A percentile compares a stretch with the other conserved stretches of the same genome.
These are phyloP conservation scores for rat (Rattus norvegicus) DNA, from an alignment of 2,113 vertebrate genomes.

Conservation along the genomic window GRCr8 NC_086027.1:92090501-92091000, in stretches of 20 bases:
- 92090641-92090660: not conserved
- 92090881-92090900: not conserved
- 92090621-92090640: not conserved
- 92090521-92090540: not conserved
- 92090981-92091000: not conserved
- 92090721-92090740: not conserved
- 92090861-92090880: not conserved
- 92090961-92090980: not conserved
- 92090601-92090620: not conserved
- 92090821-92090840: not conserved
- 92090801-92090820: not conserved
- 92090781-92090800: not conserved
- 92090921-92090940: not conserved
- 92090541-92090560: not conserved
- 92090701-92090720: not conserved
- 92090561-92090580: not conserved
- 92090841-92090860: not conserved
- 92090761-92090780: not conserved
- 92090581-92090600: not conserved
- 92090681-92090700: not conserved
- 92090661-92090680: not conserved
- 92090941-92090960: not conserved
- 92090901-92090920: not conserved
- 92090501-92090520: not conserved
- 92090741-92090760: not conserved